Evolutionary conservation across 2,888 invertebrate genomes (phyloP).

Genomic region (Drosophila quinaria): DNA sequence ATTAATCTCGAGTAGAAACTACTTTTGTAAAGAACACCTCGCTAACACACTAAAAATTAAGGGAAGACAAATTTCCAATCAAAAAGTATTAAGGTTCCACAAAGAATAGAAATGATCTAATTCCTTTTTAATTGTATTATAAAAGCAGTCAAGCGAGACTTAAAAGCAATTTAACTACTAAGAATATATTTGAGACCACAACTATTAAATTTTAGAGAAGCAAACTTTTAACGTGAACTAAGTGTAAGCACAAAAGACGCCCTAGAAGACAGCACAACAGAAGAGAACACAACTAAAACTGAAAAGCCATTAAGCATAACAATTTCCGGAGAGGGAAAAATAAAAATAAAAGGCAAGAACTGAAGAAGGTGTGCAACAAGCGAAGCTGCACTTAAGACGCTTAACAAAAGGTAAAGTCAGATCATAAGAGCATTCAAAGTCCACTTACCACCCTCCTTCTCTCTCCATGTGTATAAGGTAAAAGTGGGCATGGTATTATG

Average conservation of each 20-base stretch:
- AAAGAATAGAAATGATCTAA: slow-evolving; percentile 19
- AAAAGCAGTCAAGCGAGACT: slow-evolving; percentile 18
- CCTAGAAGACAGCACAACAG: slow-evolving; percentile 10
- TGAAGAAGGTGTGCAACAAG: slow-evolving; percentile 65
- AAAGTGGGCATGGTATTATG: slow-evolving; percentile 29
- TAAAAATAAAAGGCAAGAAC: slow-evolving; percentile 30
- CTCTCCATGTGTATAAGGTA: too few species aligned
- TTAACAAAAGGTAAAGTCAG: slow-evolving; percentile 61
- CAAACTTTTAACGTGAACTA: slow-evolving; percentile 28
- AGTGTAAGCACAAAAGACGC: slow-evolving; percentile 17
- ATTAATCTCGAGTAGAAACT: slow-evolving; percentile 47
- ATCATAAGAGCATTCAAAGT: slow-evolving; percentile 27
- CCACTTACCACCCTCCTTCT: too few species aligned
- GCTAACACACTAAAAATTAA: slow-evolving; percentile 32
- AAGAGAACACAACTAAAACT: slow-evolving; percentile 36
- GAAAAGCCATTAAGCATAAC: slow-evolving; percentile 73
- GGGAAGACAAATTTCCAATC: slow-evolving; percentile 22
- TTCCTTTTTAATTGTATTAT: slow-evolving; percentile 19
- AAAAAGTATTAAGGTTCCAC: slow-evolving; percentile 8
- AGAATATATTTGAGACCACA: slow-evolving; percentile 25
- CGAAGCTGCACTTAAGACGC: slow-evolving; percentile 72
- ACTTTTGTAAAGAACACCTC: slow-evolving; percentile 11
- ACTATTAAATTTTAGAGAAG: slow-evolving; percentile 58
- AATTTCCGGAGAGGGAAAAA: slow-evolving; percentile 67
- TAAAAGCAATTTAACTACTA: slow-evolving; percentile 22